Evolutionary conservation across 2,888 invertebrate species (phyloP).

Genomic region (Herminia tarsipennalis): DNA sequence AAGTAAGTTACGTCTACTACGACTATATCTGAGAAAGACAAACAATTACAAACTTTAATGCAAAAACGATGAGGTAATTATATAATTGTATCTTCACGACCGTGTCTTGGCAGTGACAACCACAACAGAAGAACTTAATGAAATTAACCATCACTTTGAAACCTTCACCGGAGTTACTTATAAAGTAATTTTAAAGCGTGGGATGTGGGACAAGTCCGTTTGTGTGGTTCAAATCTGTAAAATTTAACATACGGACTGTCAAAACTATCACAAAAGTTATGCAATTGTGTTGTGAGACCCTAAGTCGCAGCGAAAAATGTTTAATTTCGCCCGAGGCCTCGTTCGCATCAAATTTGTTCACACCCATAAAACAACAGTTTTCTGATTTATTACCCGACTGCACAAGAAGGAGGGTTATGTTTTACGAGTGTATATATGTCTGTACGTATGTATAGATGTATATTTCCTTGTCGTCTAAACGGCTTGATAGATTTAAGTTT

Average conservation of each 20-base stretch:
- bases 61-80: conserved; percentile 27
- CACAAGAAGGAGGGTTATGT: too few relatives aligned
- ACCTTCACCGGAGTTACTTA: conserved; percentile 17
- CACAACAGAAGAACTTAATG: conserved; percentile 40
- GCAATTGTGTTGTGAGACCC: conserved; percentile 11
- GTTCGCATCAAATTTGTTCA: too few relatives aligned
- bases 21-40: too few relatives aligned
- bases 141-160: conserved; percentile 45
- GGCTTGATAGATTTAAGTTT: too few relatives aligned
- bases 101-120: conserved; percentile 40
- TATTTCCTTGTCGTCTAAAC: too few relatives aligned
- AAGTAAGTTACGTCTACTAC: too few relatives aligned
- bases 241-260: conserved; percentile 10
- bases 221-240: conserved; percentile 16
- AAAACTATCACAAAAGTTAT: conserved; percentile 13
- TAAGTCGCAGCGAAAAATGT: background rate
- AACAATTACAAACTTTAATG: conserved; percentile 7
- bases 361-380: too few relatives aligned
- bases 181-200: conserved; percentile 3
- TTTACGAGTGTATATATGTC: too few relatives aligned
- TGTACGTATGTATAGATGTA: too few relatives aligned
- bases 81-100: conserved; percentile 40
- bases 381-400: too few relatives aligned
- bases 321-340: too few relatives aligned
- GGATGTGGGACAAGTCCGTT: conserved; percentile 4